Base-by-base conservation (phyloP, 2,888 invertebrate genomes). In the Cryptus armator region DNA sequence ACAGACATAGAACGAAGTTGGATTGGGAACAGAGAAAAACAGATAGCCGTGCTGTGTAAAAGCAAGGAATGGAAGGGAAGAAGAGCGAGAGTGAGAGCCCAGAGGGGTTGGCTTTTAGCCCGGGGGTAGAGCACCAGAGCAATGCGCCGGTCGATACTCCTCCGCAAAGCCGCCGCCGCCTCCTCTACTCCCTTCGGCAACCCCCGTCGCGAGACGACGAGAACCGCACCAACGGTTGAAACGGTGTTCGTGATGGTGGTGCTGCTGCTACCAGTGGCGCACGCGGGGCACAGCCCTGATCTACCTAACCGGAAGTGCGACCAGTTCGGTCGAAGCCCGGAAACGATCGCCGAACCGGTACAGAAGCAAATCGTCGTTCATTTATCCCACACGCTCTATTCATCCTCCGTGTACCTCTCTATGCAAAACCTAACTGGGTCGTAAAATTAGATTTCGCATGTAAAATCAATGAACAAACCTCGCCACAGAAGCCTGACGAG, bases 91-190 rank as follows among this genome's bases (percentile, higher is more conserved):
- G 68, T 68, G 67, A 82, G 86, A 81, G 81, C 51, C 62, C 48
- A 29, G 81, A 81, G 81, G 83, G 66, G 75, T 68, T 71, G 72
- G 81, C 79, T 81, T 80, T 78, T 51, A 77, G 81, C 56, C 74
- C 71, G 77, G 82, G 86, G 85, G 86, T 86, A 14, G 32, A n/a
- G 59, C 59, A 32, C 83, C 86, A 83, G 86, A 84, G 90, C 89
- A 88, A 87, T 88, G 90, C 89, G 89, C 89, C 88, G 90, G 88
- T 91, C 90, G 90, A 91, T 90, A 90, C 86, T 90, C 88, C 89
- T 90, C 88, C 86, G 89, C 89, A 88, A 89, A 81, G 70, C 75
- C 70, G 12, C 43, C 43, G 51, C 68, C 78, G 29, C 19, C n/a
- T 48, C 56, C 32, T 37, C 66, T 51, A 9, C 51, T 32, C 37